Percentiles rank a stretch among this genome's conserved stretches.
These are phyloP conservation scores for Syrmaticus mikado DNA, from an alignment of 2,113 vertebrate genomes.

Conservation along the genomic window DNA sequence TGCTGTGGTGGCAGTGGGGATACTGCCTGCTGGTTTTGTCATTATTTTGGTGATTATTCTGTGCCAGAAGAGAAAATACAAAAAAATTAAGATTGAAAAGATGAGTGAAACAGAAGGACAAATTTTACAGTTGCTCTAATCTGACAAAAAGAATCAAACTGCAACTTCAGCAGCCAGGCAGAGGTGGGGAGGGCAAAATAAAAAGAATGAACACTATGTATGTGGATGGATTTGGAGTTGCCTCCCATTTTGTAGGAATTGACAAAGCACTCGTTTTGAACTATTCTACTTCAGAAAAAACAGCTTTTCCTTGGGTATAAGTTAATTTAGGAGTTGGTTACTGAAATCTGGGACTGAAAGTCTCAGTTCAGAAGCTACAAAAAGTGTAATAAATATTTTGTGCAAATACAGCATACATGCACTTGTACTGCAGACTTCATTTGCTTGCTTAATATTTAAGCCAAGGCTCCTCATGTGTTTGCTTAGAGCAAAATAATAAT, in stretches of 20 bases:
- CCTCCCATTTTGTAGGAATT: neutral
- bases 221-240: neutral
- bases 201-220: neutral
- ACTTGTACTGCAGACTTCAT: neutral
- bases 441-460: neutral
- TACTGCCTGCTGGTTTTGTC: conserved; percentile 74
- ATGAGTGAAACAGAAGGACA: conserved; percentile 77
- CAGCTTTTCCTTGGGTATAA: neutral
- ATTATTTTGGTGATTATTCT: conserved; percentile 78
- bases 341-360: neutral
- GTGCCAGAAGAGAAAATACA: conserved; percentile 70
- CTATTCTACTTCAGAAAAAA: neutral
- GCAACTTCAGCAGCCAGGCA: neutral
- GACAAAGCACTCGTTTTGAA: neutral
- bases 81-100: conserved; percentile 82
- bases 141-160: neutral
- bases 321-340: neutral
- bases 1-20: conserved; percentile 84
- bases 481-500: neutral
- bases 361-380: neutral
- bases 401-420: neutral
- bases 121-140: conserved; percentile 3
- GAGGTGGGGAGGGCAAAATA: neutral
- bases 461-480: conserved; percentile 2
- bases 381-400: neutral